A percentile compares a stretch with the other conserved stretches of the same genome.
These are phyloP conservation scores for Drosophila kuntzei DNA, from an alignment of 2,888 invertebrate species.

Conservation along the genomic window DNA sequence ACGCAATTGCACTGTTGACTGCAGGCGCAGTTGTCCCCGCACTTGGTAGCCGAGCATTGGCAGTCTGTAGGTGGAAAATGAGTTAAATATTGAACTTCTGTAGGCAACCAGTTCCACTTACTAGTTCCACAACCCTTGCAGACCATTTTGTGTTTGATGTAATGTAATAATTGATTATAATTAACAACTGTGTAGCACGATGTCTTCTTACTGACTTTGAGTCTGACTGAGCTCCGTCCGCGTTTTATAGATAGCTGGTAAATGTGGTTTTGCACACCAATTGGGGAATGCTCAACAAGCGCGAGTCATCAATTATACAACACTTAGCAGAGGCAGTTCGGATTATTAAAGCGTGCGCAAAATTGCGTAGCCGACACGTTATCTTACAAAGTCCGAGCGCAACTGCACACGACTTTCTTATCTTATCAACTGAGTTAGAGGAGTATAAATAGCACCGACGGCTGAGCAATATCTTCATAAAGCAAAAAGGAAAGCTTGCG, in stretches of 20 bases:
- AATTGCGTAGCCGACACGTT: conserved; percentile 31
- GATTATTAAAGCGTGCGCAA: conserved; percentile 55
- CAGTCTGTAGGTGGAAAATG: conserved; percentile 53
- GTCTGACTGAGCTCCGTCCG: background rate
- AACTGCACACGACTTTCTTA: conserved; percentile 60
- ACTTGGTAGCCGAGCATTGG: conserved; percentile 72
- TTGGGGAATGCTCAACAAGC: background rate
- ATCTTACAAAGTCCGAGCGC: conserved; percentile 28
- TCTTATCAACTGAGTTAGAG: conserved; percentile 42
- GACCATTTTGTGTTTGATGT: conserved; percentile 53
- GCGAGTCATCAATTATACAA: conserved; percentile 10
- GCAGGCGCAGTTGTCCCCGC: conserved; percentile 77
- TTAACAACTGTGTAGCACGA: conserved; percentile 4
- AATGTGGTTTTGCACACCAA: conserved; percentile 60
- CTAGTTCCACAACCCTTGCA: conserved; percentile 76
- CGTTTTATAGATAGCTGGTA: conserved; percentile 53
- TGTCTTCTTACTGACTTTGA: conserved; percentile 22
- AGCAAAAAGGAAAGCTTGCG: conserved; percentile 17
- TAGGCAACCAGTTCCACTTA: conserved; percentile 42
- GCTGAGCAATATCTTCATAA: conserved; percentile 10
- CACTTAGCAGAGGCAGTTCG: conserved; percentile 2
- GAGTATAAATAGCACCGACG: conserved; percentile 40
- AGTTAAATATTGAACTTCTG: background rate
- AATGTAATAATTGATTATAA: background rate
- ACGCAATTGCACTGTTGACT: conserved; percentile 71